Base-by-base conservation (phyloP, 2,797 vertebrate species). In the Epinephelus coioides region DNA sequence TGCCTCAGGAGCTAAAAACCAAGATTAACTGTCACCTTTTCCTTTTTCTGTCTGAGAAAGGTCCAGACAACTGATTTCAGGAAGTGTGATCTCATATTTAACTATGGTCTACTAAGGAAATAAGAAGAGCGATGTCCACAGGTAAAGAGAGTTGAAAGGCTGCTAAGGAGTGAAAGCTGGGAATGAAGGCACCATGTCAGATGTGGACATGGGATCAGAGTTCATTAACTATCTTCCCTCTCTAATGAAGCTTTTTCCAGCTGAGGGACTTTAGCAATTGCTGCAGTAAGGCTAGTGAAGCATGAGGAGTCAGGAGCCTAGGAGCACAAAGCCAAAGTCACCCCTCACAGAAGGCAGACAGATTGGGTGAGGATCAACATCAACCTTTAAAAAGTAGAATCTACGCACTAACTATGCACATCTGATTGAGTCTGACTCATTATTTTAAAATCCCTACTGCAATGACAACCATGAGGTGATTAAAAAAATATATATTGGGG, bases 171-270 rank as follows among this genome's bases (percentile, higher is more conserved):
- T 25, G 40, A 78, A 75, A 59, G 55, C 21, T 54, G 66, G 9
- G 51, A 86, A 40, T 73, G 66, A 86, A 60, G 18, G 47, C 49
- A 27, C 61, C 70, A 21, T 73, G 76, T 81, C 54, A 71, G 67
- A 75, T 56, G 65, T 73, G 55, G 70, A 84, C 47, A 69, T 40
- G 10, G 54, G 77, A 83, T 80, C 79, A 85, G 68, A 81, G 85
- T 84, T 89, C 85, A 85, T 47, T 75, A 84, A 77, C 61, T 74
- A 67, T 75, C 68, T 68, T 18, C 73, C 59, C 43, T 53, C n/a
- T 73, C 75, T 83, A 88, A 88, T 86, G 66, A 89, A 82, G 56
- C 44, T 75, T 86, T 85, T 91, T 89, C 79, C 64, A 1, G 56
- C 70, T 79, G 63, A 86, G 49, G 46, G 69, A 47, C 77, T 84